These are phyloP conservation scores for Kradibia gibbosae DNA, from an alignment of 1,140 invertebrate genomes.

Conservation along the genomic window DNA sequence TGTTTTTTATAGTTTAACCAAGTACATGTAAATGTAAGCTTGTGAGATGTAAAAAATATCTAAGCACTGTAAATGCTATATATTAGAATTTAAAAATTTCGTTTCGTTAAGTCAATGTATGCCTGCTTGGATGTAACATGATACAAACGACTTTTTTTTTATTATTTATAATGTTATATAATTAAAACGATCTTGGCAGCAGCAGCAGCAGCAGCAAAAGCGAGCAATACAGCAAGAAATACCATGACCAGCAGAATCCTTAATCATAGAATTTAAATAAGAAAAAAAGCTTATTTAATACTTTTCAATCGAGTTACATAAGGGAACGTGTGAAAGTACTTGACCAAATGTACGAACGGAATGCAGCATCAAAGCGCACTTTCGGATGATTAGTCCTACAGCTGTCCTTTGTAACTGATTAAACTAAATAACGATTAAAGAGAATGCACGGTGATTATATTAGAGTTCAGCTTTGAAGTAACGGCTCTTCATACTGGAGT, in stretches of 20 bases:
- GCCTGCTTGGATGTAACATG: too few species aligned
- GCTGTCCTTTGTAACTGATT: neutral
- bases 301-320: neutral
- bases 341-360: neutral
- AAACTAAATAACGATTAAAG: neutral
- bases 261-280: neutral
- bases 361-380: neutral
- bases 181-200: neutral
- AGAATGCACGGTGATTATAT: neutral
- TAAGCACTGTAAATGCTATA: too few species aligned
- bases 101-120: too few species aligned
- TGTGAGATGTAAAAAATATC: too few species aligned
- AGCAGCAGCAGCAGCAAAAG: neutral
- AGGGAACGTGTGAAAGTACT: neutral
- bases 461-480: neutral
- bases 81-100: too few species aligned
- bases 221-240: neutral
- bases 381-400: neutral
- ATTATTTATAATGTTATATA: neutral
- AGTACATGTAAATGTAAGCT: too few species aligned
- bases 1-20: too few species aligned
- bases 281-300: neutral
- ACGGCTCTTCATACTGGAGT: neutral
- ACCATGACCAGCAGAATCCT: neutral
- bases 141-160: slow-evolving; percentile 37